A percentile compares a stretch with the other conserved stretches of the same genome.
phyloP scores from a whole-genome alignment of 2,797 vertebrate species.

The Rhadinocentrus ornatus region DNA sequence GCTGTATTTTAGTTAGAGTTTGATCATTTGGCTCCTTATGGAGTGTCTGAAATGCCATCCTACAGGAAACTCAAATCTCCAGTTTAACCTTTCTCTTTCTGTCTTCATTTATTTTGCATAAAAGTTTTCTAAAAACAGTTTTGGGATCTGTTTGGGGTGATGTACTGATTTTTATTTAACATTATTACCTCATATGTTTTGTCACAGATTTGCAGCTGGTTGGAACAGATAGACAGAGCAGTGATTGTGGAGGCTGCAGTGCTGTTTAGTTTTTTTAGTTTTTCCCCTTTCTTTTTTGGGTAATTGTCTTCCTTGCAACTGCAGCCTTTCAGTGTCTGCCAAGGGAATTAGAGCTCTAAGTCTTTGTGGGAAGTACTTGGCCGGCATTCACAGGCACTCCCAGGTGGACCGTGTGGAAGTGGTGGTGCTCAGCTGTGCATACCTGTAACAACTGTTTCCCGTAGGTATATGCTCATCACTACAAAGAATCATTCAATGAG shows the following conservation, averaged over 20 bases:
- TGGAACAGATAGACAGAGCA: conserved; percentile 19
- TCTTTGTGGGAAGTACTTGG: conserved; percentile 44
- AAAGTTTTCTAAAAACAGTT: conserved; percentile 37
- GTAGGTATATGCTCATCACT: conserved; percentile 35
- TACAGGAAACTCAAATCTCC: conserved; percentile 36
- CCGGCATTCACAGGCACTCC: conserved; percentile 48
- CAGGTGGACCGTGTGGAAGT: conserved; percentile 33
- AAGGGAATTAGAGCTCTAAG: conserved; percentile 36
- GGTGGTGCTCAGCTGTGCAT: conserved; percentile 53
- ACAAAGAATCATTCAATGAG: conserved; percentile 42
- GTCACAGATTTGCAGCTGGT: conserved; percentile 52
- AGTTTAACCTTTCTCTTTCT: conserved; percentile 43
- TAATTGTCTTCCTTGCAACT: conserved; percentile 22
- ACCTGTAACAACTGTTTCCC: conserved; percentile 45
- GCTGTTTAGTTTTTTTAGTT: conserved; percentile 8
- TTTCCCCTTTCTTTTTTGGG: not conserved
- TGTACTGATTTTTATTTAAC: conserved; percentile 40
- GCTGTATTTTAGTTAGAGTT: not conserved
- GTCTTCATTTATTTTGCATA: conserved; percentile 35
- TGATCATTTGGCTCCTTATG: conserved; percentile 1
- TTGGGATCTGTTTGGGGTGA: conserved; percentile 23
- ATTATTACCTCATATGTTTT: conserved; percentile 47
- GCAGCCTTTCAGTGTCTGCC: conserved; percentile 35
- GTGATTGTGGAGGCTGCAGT: conserved; percentile 1
- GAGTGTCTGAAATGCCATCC: conserved; percentile 28